Percentiles rank a stretch among this genome's conserved stretches.
Conservation (phyloP, 2,113 vertebrate species). For the Ceyx melanurus region DNA sequence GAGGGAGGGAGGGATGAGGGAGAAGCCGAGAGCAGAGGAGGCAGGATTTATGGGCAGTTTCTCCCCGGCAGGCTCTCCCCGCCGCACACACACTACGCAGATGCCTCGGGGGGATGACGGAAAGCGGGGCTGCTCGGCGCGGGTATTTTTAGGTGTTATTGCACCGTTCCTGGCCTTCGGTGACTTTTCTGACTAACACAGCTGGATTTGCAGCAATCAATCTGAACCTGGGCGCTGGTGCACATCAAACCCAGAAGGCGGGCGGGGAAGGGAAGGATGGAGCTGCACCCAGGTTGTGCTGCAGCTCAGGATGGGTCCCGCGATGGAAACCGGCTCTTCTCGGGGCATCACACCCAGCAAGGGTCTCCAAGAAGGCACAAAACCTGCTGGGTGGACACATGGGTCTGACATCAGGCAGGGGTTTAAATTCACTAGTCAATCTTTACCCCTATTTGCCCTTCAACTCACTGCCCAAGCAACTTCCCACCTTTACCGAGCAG, state of each 20-base stretch:
- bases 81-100: background rate
- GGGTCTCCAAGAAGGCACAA: background rate
- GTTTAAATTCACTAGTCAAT: background rate
- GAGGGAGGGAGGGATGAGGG: background rate
- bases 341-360: background rate
- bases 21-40: background rate
- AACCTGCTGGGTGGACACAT: background rate
- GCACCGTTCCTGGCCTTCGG: background rate
- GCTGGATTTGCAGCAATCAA: accelerated
- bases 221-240: accelerated
- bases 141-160: background rate
- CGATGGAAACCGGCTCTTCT: background rate
- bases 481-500: background rate
- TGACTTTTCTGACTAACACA: background rate
- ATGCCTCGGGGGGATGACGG: background rate
- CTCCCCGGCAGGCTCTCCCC: background rate
- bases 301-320: accelerated
- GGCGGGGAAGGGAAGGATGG: background rate
- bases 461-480: background rate
- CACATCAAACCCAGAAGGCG: accelerated
- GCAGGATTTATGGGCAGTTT: background rate
- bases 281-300: background rate
- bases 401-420: background rate
- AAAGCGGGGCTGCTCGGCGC: background rate
- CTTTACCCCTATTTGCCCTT: background rate